Conservation (phyloP, 2,888 invertebrate species). For the Chaetoderma sp. region DNA sequence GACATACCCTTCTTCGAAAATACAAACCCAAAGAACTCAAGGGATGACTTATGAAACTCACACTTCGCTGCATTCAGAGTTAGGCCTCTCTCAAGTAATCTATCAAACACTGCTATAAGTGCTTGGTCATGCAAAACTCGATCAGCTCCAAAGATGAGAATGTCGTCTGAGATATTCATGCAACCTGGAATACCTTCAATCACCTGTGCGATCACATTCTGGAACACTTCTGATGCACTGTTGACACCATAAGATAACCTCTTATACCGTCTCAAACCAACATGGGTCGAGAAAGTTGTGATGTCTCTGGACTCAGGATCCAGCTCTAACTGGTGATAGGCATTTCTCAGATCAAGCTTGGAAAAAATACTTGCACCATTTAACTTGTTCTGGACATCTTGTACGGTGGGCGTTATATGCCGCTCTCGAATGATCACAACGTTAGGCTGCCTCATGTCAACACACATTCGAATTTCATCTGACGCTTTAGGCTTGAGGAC, state of each 20-base stretch:
- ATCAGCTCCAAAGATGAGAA: conserved; percentile 56
- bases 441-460: conserved; percentile 45
- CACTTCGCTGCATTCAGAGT: conserved; percentile 57
- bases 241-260: conserved; percentile 39
- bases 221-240: conserved; percentile 69
- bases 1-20: conserved; percentile 19
- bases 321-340: conserved; percentile 44
- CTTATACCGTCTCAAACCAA: conserved; percentile 40
- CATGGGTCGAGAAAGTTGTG: conserved; percentile 42
- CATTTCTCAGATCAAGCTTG: conserved; percentile 39
- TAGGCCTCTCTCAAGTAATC: conserved; percentile 29
- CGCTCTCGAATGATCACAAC: conserved; percentile 38
- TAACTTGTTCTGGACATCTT: conserved; percentile 40
- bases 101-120: conserved; percentile 42
- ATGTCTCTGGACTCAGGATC: conserved; percentile 43
- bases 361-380: conserved; percentile 41
- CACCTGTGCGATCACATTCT: conserved; percentile 65
- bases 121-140: conserved; percentile 53
- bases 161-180: conserved; percentile 66
- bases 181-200: conserved; percentile 58
- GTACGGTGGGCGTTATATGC: conserved; percentile 38
- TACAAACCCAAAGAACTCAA: conserved; percentile 27
- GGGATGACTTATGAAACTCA: conserved; percentile 15
- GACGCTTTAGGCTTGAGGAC: conserved; percentile 34
- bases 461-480: conserved; percentile 38